A percentile compares a stretch with the other conserved stretches of the same genome.
phyloP scores from a whole-genome alignment of 2,797 vertebrate genomes.

The Mareca strepera region DNA sequence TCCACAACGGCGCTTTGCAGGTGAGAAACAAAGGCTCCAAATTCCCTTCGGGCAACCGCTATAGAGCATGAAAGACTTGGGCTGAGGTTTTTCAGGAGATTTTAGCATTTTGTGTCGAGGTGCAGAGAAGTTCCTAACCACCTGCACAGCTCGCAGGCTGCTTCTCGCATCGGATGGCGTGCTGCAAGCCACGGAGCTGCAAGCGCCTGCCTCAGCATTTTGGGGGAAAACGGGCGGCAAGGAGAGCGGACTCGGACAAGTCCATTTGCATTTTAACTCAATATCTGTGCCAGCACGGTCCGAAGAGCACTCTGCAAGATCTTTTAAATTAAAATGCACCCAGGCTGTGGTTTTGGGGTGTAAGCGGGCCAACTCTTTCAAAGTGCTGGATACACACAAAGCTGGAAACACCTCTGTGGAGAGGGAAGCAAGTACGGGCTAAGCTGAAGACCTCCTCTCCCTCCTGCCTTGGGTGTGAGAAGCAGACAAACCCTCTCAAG shows the following conservation, averaged over 20 bases:
- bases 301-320: not conserved
- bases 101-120: not conserved
- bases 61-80: not conserved
- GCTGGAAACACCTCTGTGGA: not conserved
- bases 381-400: not conserved
- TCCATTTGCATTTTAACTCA: not conserved
- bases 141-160: not conserved
- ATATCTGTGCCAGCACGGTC: not conserved
- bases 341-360: not conserved
- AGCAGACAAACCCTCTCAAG: not conserved
- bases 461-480: not conserved
- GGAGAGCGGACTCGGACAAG: not conserved
- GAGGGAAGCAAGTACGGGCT: not conserved
- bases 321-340: not conserved
- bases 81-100: not conserved
- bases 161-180: not conserved
- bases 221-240: not conserved
- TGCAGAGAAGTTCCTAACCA: slow-evolving; percentile 11
- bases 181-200: not conserved
- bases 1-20: rapidly evolving
- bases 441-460: not conserved
- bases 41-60: not conserved
- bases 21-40: not conserved
- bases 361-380: not conserved
- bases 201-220: not conserved